phyloP scores from a whole-genome alignment of 37 sponge, comb jelly and placozoan species.

The Chondrilla cf. caribensis region DNA sequence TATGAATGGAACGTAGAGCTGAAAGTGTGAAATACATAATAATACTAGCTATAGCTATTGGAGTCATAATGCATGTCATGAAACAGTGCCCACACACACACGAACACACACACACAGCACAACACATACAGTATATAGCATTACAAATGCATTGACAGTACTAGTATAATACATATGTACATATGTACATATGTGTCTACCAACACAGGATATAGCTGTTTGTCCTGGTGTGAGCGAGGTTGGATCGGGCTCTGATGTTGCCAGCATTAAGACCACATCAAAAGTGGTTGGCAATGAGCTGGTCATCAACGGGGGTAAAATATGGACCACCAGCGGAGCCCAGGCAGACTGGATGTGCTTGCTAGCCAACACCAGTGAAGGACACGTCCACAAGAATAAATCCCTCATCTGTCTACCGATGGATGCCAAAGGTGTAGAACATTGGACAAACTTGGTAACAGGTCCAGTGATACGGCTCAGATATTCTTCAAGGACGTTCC shows the following conservation, averaged over 20 bases:
- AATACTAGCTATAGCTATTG: too few relatives aligned
- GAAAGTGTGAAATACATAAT: too few relatives aligned
- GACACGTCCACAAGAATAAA: conserved; percentile 70
- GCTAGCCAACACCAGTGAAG: conserved; percentile 86
- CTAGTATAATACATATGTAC: too few relatives aligned
- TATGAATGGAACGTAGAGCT: too few relatives aligned
- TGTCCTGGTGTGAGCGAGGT: conserved; percentile 91
- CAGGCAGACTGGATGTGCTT: conserved; percentile 98
- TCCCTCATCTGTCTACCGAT: conserved; percentile 93
- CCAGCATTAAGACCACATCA: conserved; percentile 86
- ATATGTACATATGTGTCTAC: too few relatives aligned
- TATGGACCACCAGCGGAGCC: conserved; percentile 89
- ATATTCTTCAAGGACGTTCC: conserved; percentile 87
- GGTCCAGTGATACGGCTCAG: conserved; percentile 87
- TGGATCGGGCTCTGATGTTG: conserved; percentile 90
- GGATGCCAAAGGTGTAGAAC: conserved; percentile 76
- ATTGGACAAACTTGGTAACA: conserved; percentile 58
- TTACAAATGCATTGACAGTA: too few relatives aligned
- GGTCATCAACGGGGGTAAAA: conserved; percentile 93
- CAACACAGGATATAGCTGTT: conserved; percentile 69
- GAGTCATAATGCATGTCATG: too few relatives aligned
- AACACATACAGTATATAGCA: too few relatives aligned
- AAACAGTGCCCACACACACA: too few relatives aligned
- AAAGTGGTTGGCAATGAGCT: conserved; percentile 56
- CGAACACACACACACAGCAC: too few relatives aligned